Evolutionary conservation across 2,888 invertebrate genomes (phyloP).

Genomic region (Dascillus cervinus): DNA sequence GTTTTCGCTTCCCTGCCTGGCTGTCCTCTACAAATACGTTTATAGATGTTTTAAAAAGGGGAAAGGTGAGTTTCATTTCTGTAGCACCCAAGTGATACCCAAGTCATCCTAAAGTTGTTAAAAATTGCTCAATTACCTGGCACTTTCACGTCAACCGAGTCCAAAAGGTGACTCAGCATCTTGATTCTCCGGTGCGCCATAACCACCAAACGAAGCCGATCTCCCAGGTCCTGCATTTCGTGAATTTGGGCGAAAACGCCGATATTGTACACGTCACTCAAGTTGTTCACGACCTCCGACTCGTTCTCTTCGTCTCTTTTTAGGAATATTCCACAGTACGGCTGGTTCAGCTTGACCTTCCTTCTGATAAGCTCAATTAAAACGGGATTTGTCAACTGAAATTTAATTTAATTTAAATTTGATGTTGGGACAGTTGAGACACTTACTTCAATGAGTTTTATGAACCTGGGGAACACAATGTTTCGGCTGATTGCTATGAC

Average conservation of each 20-base stretch:
- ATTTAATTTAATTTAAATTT: no score
- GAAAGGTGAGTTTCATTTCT: constrained; percentile 76
- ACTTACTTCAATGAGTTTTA: constrained; percentile 88
- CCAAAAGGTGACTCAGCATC: constrained; percentile 71
- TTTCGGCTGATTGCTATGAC: constrained; percentile 89
- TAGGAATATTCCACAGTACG: constrained; percentile 94
- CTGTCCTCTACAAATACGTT: constrained; percentile 73
- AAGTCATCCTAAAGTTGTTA: background rate
- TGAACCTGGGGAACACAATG: constrained; percentile 96
- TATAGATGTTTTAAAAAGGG: constrained; percentile 74
- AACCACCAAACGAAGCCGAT: constrained; percentile 81
- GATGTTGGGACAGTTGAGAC: no score
- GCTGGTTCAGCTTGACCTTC: constrained; percentile 92
- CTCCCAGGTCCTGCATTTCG: constrained; percentile 93
- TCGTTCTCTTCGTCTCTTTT: constrained; percentile 87
- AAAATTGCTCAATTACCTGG: constrained; percentile 18
- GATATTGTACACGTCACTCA: constrained; percentile 80
- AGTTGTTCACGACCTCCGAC: constrained; percentile 70
- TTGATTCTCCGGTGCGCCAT: constrained; percentile 89
- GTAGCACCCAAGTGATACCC: constrained; percentile 28
- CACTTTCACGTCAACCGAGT: constrained; percentile 56
- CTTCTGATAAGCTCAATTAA: constrained; percentile 84
- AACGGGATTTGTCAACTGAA: constrained; percentile 74
- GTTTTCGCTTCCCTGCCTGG: constrained; percentile 50
- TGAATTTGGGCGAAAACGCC: constrained; percentile 98